A percentile compares a stretch with the other conserved stretches of the same genome.
Conservation (phyloP, 2,888 invertebrate species). For the Lycaena phlaeas region DNA sequence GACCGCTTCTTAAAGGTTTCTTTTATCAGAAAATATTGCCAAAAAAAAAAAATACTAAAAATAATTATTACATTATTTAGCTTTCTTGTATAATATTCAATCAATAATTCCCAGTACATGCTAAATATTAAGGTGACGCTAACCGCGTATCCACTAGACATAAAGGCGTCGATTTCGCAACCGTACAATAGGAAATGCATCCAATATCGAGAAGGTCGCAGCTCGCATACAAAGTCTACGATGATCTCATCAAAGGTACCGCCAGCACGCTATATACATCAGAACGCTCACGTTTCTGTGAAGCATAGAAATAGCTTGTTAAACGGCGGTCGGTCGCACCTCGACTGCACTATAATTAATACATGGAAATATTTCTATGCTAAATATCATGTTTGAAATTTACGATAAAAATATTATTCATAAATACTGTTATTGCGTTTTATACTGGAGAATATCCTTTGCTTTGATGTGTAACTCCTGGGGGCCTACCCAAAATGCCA, state of each 20-base stretch:
- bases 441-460: no score
- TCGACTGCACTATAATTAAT: slow-evolving; percentile 20
- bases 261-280: slow-evolving; percentile 68
- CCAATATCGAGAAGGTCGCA: slow-evolving; percentile 60
- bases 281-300: slow-evolving; percentile 73
- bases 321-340: slow-evolving; percentile 26
- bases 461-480: no score
- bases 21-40: no score
- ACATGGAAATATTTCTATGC: slow-evolving; percentile 7
- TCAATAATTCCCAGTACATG: not conserved
- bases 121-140: slow-evolving; percentile 6
- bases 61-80: no score
- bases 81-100: no score
- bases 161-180: slow-evolving; percentile 60
- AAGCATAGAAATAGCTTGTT: slow-evolving; percentile 69
- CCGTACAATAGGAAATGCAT: slow-evolving; percentile 65
- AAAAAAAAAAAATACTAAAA: no score
- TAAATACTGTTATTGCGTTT: no score
- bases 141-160: slow-evolving; percentile 40
- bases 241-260: slow-evolving; percentile 71
- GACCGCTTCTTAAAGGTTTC: no score
- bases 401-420: no score
- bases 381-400: no score
- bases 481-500: no score
- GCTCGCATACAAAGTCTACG: slow-evolving; percentile 65